Percentiles rank a stretch among this genome's conserved stretches.
Conservation (phyloP, 2,113 vertebrate species). For the Takifugu flavidus region DNA sequence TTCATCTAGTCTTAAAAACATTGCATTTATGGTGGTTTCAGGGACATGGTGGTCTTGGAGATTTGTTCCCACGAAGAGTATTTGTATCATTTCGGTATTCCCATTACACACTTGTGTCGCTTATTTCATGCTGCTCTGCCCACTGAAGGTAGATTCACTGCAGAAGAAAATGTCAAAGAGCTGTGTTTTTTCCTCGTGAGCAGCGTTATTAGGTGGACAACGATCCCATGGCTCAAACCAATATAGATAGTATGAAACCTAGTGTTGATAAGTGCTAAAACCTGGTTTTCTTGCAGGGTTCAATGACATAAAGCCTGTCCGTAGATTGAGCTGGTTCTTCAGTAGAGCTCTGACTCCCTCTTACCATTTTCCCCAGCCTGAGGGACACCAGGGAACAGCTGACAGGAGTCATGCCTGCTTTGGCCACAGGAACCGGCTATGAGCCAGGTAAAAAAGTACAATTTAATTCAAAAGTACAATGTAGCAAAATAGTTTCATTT, state of each 20-base stretch:
- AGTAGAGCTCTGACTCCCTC: constrained; percentile 38
- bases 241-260: constrained; percentile 29
- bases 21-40: no score
- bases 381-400: constrained; percentile 44
- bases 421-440: constrained; percentile 56
- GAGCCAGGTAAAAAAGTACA: constrained; percentile 57
- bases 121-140: no score
- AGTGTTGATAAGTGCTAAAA: constrained; percentile 19
- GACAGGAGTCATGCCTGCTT: constrained; percentile 64
- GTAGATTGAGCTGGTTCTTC: constrained; percentile 27
- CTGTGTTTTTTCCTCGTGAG: no score
- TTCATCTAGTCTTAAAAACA: no score
- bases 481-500: neutral
- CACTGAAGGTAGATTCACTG: no score
- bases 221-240: constrained; percentile 23
- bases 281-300: constrained; percentile 56
- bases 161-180: no score
- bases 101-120: no score
- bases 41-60: no score
- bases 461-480: neutral
- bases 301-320: constrained; percentile 53
- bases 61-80: no score
- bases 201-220: no score
- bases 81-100: no score
- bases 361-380: constrained; percentile 53